Conservation (phyloP, 2,113 vertebrate species). For the Paramisgurnus dabryanus region DNA sequence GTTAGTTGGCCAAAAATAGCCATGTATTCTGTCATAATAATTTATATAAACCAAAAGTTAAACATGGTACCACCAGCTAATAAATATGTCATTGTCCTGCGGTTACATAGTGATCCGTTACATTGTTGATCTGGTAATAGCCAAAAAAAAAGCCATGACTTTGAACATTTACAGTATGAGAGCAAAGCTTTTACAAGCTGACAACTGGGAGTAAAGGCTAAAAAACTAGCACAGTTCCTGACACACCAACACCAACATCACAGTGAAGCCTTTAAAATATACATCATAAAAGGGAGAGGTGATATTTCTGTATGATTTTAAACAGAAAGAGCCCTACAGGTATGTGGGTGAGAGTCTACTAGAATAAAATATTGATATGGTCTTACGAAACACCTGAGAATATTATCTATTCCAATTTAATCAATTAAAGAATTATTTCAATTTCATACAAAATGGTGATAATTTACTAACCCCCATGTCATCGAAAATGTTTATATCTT, state of each 20-base stretch:
- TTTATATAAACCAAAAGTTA: no score
- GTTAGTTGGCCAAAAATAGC: no score
- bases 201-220: conserved; percentile 34
- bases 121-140: conserved; percentile 8
- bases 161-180: conserved; percentile 15
- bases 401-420: conserved; percentile 6
- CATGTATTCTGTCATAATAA: no score
- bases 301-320: conserved; percentile 49
- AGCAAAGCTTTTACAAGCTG: conserved; percentile 22
- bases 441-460: no score
- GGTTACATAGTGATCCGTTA: background rate
- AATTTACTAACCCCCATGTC: no score
- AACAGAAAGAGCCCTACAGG: conserved; percentile 48
- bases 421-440: no score
- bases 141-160: conserved; percentile 52
- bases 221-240: background rate
- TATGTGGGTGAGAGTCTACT: conserved; percentile 39
- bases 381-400: conserved; percentile 38
- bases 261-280: conserved; percentile 49
- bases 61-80: no score
- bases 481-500: no score
- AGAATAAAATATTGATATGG: conserved; percentile 53
- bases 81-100: background rate
- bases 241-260: conserved; percentile 31
- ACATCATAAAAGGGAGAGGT: conserved; percentile 45